Evolutionary conservation across 2,113 vertebrate genomes (phyloP), one percentile per base, ranked within the genome.

Genomic region (Tichodroma muraria): DNA sequence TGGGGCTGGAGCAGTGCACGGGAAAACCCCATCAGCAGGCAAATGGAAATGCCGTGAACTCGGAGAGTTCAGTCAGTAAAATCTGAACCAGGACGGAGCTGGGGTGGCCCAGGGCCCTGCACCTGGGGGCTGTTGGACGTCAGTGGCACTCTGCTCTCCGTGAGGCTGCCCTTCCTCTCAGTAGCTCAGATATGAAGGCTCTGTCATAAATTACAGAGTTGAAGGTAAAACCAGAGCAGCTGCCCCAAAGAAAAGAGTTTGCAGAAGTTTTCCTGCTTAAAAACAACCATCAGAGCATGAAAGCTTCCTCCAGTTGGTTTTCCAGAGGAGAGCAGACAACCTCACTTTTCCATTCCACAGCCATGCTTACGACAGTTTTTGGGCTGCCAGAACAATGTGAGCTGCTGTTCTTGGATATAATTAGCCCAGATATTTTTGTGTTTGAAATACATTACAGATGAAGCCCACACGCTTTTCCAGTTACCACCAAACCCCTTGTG

Each of bases 371-470:
- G 38, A 42, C 66, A 65, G 6, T n/a, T 79, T 88, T 91, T 61
- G 76, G 75, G 70, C 82, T 95, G 88, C 77, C 78, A 73, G 82
- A 65, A 66, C 88, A 76, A 57, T 12, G 10, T 66, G 82, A 93
- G 75, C 89, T 93, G 66, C 71, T 80, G 38, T 63, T 90, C 68
- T 88, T 66, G 25, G 64, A 31, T n/a, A 69, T 44, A 93, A 85
- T 71, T 25, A 85, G 60, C 71, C 54, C 31, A 53, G 85, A 70
- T 88, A 96, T 80, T 95, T 95, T 80, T 92, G 82, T 66, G 60
- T 54, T 88, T 78, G 52, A 85, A 94, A 95, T 63, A 54, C 50
- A 5, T 75, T 40, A 24, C 75, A 94, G 90, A 80, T 14, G 20
- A 92, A 73, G 56, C 50, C 54, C 80, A 63, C 92, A 93, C 10